Evolutionary conservation across 2,888 invertebrate genomes (phyloP).

Genomic region (Labia minor): DNA sequence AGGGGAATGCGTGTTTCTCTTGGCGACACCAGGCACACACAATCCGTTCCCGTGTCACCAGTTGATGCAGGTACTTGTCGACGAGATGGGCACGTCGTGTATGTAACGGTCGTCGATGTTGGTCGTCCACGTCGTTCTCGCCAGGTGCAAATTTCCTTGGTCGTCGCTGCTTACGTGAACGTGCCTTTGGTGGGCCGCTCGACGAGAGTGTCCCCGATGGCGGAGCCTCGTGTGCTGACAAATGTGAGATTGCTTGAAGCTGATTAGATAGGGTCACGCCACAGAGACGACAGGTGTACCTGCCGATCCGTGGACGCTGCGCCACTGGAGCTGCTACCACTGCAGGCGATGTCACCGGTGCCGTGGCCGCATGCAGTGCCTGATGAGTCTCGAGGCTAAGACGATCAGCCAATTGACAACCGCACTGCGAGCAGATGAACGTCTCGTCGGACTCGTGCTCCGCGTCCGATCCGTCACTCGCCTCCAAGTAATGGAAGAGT

Average conservation of each 20-base stretch:
- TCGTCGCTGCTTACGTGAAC: conserved; percentile 42
- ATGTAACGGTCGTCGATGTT: conserved; percentile 28
- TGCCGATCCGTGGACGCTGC: conserved; percentile 14
- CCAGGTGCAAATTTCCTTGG: no score
- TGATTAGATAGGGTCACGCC: conserved; percentile 14
- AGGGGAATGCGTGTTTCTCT: conserved; percentile 35
- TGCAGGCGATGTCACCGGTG: neutral
- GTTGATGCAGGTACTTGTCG: conserved; percentile 36
- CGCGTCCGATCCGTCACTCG: conserved; percentile 57
- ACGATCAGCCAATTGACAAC: conserved; percentile 44
- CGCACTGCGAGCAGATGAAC: conserved; percentile 43
- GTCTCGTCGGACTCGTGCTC: conserved; percentile 40
- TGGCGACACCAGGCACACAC: conserved; percentile 36
- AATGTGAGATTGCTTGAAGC: conserved; percentile 14
- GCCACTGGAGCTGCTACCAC: neutral
- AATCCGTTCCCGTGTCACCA: conserved; percentile 34
- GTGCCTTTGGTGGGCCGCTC: conserved; percentile 40
- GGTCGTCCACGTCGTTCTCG: conserved; percentile 34
- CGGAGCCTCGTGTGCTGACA: conserved; percentile 16
- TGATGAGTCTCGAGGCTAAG: conserved; percentile 41
- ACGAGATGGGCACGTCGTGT: conserved; percentile 29
- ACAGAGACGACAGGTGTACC: conserved; percentile 13
- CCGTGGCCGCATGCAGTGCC: conserved; percentile 33
- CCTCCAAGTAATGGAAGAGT: conserved; percentile 62
- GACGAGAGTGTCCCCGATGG: conserved; percentile 18